Evolutionary conservation across 2,888 invertebrate genomes (phyloP).

Genomic region (Torymus auratus): DNA sequence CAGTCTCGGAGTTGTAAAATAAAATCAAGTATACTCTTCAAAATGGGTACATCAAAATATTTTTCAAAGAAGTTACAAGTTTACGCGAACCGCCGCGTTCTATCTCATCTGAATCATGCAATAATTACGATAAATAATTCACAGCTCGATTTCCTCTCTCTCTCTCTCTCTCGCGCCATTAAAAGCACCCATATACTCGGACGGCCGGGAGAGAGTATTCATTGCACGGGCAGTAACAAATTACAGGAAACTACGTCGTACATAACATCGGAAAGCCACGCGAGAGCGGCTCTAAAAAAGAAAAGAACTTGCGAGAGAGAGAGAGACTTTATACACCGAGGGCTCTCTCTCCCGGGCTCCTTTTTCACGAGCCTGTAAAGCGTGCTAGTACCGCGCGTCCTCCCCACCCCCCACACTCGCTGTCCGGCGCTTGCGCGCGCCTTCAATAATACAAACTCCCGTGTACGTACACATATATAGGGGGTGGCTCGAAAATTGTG

Average conservation of each 20-base stretch:
- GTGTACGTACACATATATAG: background rate
- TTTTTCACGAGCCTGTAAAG: slow-evolving; percentile 51
- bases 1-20: too few relatives aligned
- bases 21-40: too few relatives aligned
- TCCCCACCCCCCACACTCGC: background rate
- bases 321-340: slow-evolving; percentile 5
- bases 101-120: background rate
- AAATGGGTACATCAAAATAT: too few relatives aligned
- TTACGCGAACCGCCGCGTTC: too few relatives aligned
- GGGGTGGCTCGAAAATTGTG: slow-evolving; percentile 71
- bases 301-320: background rate
- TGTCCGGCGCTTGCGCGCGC: slow-evolving; percentile 12
- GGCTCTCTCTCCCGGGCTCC: background rate
- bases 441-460: slow-evolving; percentile 57
- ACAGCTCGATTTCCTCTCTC: background rate
- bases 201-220: slow-evolving; percentile 21
- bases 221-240: slow-evolving; percentile 37
- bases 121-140: slow-evolving; percentile 26
- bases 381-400: background rate
- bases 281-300: background rate
- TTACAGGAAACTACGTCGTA: slow-evolving; percentile 26
- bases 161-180: background rate
- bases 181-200: background rate
- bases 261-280: slow-evolving; percentile 18
- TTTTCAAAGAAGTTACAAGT: too few relatives aligned